Evolutionary conservation across 2,797 vertebrate genomes (phyloP), one percentile per base, ranked within the genome.

Genomic region (Brachyrhaphis roseni): DNA sequence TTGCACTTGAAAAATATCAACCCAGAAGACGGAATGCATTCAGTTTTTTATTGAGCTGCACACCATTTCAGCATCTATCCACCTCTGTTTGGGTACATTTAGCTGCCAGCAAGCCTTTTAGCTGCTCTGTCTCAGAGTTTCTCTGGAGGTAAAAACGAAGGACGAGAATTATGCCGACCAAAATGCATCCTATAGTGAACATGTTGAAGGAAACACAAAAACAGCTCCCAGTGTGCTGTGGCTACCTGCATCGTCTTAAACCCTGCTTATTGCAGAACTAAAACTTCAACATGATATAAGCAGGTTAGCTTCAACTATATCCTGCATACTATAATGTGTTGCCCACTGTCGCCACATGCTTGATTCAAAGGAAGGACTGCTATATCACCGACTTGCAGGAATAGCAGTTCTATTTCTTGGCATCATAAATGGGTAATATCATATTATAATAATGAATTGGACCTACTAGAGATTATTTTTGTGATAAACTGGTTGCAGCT

Each of bases 41-140:
- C 84, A 86, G 87, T 82, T 89, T 93, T 93, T 84, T 85, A 87
- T 90, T 87, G 80, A 85, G 84, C 85, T 86, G 77, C 78, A 55
- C 81, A 88, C 75, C 88, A 76, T 88, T 88, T 86, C 85, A 89
- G 87, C 81, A 87, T 80, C 84, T 87, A 88, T 88, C 79, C 82
- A 90, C 87, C 82, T 82, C 72, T 88, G 78, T 90, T 93, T 91
- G 86, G 88, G 90, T 88, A 84, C 77, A 87, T 93, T 91, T 90
- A 89, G 93, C 90, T 93, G 91, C 92, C 93, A 93, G 88, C 77
- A 81, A 92, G 87, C 82, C 91, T 94, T 92, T 93, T 87, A 93
- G 90, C 86, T 90, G 78, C 76, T 86, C 80, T 90, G 87, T 88
- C 91, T 86, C 71, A 16, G 76, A 76, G 83, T 78, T 80, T 84